Base-by-base conservation (phyloP, 2,797 vertebrate genomes). In the Tolypeutes matacus region DNA sequence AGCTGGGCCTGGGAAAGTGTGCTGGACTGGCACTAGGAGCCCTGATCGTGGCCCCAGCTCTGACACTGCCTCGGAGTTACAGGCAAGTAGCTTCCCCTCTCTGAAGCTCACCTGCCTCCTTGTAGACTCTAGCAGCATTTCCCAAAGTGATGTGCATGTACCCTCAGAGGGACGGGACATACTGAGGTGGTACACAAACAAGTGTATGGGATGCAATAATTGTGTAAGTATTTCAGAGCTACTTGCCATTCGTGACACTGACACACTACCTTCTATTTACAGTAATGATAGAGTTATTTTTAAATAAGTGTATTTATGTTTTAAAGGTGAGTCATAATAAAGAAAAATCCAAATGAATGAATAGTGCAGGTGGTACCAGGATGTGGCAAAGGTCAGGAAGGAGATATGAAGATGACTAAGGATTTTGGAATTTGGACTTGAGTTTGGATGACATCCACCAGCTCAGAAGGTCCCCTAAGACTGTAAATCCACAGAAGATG, bases 261-360 rank as follows among this genome's bases (percentile, higher is more conserved):
- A 29, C 53, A 49, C 21, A 49, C 21, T 10, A 25, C 31, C 75
- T 94, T 70, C 31, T 14, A 86, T 27, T 78, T 42, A 36, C 1
- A 15, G 39, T 31, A 51, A 65, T 39, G n/a, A 89, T 21, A 21
- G 5, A 5, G 36, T 42, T 75, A 15, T 49, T 85, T 73, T 78
- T 75, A 69, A 95, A 64, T 67, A 70, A 69, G 20, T 56, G 13
- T n/a, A 77, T 91, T 91, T 86, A 89, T 42, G 34, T 29, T 60
- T 80, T 51, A 12, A 75, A 91, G 86, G 58, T 17, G 64, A 86
- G 51, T 86, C 65, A 64, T 42, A 15, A 39, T 29, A 73, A 87
- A 64, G 58, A 36, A 77, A 76, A 84, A 36, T n/a, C 36, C 8
- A 77, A 69, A 86, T 36, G 36, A 67, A 8, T 83, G 65, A 12